phyloP scores from a whole-genome alignment of 1,140 invertebrate species.

The Condylostylus longicornis region DNA sequence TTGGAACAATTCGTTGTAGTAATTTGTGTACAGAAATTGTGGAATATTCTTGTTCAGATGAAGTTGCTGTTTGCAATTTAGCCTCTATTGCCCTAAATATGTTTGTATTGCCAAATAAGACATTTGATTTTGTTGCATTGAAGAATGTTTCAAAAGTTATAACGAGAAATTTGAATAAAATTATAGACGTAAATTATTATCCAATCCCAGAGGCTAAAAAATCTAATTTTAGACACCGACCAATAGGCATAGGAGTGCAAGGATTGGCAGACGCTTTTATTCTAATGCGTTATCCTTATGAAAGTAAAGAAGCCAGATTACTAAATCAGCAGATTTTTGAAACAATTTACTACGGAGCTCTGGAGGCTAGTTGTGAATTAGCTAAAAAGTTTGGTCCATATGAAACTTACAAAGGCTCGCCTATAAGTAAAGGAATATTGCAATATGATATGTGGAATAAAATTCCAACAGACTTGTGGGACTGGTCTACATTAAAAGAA shows the following conservation, averaged over 20 bases:
- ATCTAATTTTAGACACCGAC: constrained; percentile 86
- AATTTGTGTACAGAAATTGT: constrained; percentile 98
- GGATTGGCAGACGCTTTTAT: constrained; percentile 95
- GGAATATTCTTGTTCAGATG: constrained; percentile 80
- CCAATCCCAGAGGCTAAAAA: constrained; percentile 74
- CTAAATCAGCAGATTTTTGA: constrained; percentile 97
- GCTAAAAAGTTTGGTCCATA: constrained; percentile 78
- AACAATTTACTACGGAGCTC: constrained; percentile 92
- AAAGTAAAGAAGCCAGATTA: constrained; percentile 65
- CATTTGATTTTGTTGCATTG: constrained; percentile 81
- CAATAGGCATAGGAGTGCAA: constrained; percentile 93
- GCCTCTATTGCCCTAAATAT: constrained; percentile 94
- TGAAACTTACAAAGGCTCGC: constrained; percentile 78
- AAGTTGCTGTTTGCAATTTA: constrained; percentile 96
- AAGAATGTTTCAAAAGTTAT: constrained; percentile 78
- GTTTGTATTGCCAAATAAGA: constrained; percentile 69
- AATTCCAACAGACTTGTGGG: constrained; percentile 73
- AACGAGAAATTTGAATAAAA: constrained; percentile 88
- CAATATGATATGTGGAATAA: constrained; percentile 97
- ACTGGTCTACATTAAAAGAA: constrained; percentile 73
- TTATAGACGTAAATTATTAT: constrained; percentile 96
- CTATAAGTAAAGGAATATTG: constrained; percentile 88
- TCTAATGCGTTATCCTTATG: constrained; percentile 86
- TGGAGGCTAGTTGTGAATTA: constrained; percentile 93
- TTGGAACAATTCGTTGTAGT: constrained; percentile 97